A percentile compares a stretch with the other conserved stretches of the same genome.
Evolutionary conservation across 2,113 vertebrate species (phyloP).

Genomic region (Castor canadensis): DNA sequence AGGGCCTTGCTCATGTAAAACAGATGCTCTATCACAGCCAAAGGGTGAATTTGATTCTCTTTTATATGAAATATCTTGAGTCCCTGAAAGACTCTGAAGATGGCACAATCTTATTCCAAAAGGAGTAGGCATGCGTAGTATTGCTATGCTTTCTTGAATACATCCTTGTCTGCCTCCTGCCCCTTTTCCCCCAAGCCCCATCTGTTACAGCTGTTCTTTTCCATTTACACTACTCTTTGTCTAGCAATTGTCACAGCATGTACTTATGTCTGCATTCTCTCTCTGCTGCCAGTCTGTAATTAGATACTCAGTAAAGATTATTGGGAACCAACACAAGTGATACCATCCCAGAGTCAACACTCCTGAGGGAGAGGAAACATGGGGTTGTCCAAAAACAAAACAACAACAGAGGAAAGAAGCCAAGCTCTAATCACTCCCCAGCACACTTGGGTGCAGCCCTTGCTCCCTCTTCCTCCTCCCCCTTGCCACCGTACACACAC

Average conservation of each 20-base stretch:
- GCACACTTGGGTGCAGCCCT: background rate
- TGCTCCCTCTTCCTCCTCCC: too few species aligned
- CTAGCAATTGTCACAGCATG: conserved; percentile 58
- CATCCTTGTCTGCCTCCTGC: background rate
- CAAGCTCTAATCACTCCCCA: conserved; percentile 43
- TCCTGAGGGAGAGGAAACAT: conserved; percentile 39
- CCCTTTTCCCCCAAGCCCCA: background rate
- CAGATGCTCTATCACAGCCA: background rate
- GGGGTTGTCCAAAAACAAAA: conserved; percentile 37
- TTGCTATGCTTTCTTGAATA: conserved; percentile 21
- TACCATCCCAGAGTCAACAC: conserved; percentile 32
- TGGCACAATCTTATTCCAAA: conserved; percentile 15
- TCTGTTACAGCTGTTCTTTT: conserved; percentile 38
- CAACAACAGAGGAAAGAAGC: conserved; percentile 8
- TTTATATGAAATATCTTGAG: conserved; percentile 1
- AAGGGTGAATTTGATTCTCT: background rate
- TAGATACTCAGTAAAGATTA: conserved; percentile 62
- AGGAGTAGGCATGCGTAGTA: background rate
- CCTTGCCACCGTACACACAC: background rate
- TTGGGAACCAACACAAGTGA: conserved; percentile 40
- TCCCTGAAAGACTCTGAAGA: background rate
- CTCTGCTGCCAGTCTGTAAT: conserved; percentile 62
- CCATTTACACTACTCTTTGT: conserved; percentile 32
- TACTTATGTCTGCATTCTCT: conserved; percentile 39
- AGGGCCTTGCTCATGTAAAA: background rate